Percentiles rank a stretch among this genome's conserved stretches.
Conservation (phyloP, 2,797 vertebrate genomes). For the Manis javanica region DNA sequence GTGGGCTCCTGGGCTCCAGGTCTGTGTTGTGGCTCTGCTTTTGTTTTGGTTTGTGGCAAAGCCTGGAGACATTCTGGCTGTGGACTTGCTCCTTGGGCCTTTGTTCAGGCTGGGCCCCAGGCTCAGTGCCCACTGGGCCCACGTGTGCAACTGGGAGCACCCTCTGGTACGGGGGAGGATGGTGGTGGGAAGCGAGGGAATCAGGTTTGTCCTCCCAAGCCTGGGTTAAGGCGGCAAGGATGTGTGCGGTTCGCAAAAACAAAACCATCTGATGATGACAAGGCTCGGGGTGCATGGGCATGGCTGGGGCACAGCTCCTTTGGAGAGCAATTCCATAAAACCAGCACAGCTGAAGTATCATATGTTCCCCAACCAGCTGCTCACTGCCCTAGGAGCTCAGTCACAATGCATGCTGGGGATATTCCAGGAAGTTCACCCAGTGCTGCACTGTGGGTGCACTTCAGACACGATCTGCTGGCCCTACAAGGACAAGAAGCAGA, state of each 20-base stretch:
- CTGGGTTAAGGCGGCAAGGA: no score
- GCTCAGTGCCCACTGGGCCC: not conserved
- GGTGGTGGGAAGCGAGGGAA: rapidly evolving
- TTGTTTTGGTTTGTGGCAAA: not conserved
- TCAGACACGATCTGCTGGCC: not conserved
- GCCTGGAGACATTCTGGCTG: not conserved
- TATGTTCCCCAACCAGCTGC: no score
- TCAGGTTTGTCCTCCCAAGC: not conserved
- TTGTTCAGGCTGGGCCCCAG: no score
- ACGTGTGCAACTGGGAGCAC: not conserved
- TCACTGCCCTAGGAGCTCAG: not conserved
- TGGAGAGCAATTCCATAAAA: no score
- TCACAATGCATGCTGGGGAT: not conserved
- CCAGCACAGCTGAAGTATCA: no score
- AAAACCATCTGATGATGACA: no score
- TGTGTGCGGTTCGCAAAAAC: no score
- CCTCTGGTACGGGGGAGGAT: not conserved
- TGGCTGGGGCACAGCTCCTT: no score
- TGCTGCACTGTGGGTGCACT: no score
- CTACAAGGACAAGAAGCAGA: rapidly evolving
- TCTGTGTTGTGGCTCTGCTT: not conserved
- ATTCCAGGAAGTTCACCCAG: not conserved
- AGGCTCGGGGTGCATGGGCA: no score
- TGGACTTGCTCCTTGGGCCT: not conserved
- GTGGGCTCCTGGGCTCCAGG: not conserved